phyloP scores from a whole-genome alignment of 2,113 vertebrate species.

The Etheostoma spectabile region DNA sequence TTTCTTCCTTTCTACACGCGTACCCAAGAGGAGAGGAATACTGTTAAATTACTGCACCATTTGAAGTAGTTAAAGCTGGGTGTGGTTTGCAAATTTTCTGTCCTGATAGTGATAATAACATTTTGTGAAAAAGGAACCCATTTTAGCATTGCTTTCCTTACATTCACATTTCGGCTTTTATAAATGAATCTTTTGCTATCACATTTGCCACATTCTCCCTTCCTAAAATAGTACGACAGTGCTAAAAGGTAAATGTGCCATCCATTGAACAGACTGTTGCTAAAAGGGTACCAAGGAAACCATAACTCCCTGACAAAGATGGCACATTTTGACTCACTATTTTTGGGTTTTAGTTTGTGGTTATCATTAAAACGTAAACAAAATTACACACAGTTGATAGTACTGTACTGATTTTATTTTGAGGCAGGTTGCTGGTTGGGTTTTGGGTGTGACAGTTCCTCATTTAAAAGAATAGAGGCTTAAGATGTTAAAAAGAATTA shows the following conservation, averaged over 20 bases:
- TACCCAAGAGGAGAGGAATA: slow-evolving; percentile 36
- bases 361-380: neutral
- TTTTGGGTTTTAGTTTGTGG: neutral
- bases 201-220: neutral
- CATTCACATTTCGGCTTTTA: neutral
- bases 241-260: neutral
- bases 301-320: neutral
- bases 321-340: neutral
- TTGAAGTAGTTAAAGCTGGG: slow-evolving; percentile 47
- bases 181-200: slow-evolving; percentile 9
- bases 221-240: neutral
- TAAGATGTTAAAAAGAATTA: neutral
- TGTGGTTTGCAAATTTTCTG: slow-evolving; percentile 28
- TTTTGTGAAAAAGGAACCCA: neutral
- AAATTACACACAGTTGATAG: neutral
- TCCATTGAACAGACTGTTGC: neutral
- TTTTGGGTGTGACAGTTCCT: neutral
- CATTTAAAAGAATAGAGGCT: neutral
- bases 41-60: slow-evolving; percentile 51
- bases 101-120: slow-evolving; percentile 30
- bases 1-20: slow-evolving; percentile 11
- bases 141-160: slow-evolving; percentile 9
- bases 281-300: neutral
- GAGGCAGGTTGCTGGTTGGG: neutral
- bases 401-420: neutral